Evolutionary conservation across 1,140 invertebrate genomes (phyloP).

Genomic region (Philopotamus ludificatus): DNA sequence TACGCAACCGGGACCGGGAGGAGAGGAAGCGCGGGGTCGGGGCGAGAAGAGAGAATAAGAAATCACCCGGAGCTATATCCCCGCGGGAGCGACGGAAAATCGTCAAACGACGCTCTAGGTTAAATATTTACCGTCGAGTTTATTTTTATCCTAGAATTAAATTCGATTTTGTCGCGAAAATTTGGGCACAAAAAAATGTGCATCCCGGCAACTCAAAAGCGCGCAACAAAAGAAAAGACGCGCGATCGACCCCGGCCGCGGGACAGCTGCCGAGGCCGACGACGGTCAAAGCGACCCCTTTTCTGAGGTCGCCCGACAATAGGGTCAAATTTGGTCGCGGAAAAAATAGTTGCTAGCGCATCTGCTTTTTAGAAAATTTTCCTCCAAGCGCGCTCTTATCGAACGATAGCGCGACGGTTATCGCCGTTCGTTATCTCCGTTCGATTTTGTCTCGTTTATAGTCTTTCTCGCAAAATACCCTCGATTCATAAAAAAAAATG

Average conservation of each 20-base stretch:
- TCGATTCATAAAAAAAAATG: slow-evolving; percentile 3
- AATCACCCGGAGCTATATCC: not conserved
- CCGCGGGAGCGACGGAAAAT: too few relatives aligned
- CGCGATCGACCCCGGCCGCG: not conserved
- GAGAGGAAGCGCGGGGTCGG: slow-evolving; percentile 4
- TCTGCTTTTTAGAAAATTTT: too few relatives aligned
- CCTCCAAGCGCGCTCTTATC: too few relatives aligned
- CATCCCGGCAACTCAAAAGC: not conserved
- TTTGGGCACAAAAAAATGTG: not conserved
- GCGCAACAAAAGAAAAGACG: slow-evolving; percentile 20
- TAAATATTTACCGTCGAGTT: not conserved
- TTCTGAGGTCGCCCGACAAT: slow-evolving; percentile 19
- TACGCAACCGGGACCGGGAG: slow-evolving; percentile 8
- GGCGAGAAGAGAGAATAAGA: slow-evolving; percentile 21
- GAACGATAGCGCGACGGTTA: too few relatives aligned
- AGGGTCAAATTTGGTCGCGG: slow-evolving; percentile 29
- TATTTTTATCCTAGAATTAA: not conserved
- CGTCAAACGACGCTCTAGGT: too few relatives aligned
- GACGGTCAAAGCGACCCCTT: not conserved
- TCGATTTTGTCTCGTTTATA: too few relatives aligned
- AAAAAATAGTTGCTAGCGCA: too few relatives aligned
- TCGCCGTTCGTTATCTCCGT: too few relatives aligned
- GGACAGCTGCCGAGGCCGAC: slow-evolving; percentile 16
- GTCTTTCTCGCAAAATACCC: too few relatives aligned
- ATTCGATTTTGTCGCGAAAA: not conserved